Conservation (phyloP, 1,140 invertebrate species). For the Cherax quadricarinatus region DNA sequence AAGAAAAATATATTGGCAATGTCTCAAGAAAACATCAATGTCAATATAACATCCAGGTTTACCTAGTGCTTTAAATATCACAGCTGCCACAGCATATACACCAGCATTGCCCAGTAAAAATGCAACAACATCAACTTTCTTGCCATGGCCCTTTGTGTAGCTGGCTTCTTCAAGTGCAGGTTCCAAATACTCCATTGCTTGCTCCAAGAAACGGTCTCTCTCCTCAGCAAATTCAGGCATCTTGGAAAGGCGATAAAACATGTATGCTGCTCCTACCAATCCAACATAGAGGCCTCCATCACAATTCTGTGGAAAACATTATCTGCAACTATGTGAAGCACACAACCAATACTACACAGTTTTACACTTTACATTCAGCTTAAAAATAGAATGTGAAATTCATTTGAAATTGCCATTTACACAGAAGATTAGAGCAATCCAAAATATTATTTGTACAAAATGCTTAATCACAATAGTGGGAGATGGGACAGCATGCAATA, state of each 20-base stretch:
- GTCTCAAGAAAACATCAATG: too few relatives aligned
- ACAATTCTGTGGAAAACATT: conserved; percentile 73
- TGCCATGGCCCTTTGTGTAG: conserved; percentile 22
- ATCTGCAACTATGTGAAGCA: too few relatives aligned
- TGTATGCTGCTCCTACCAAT: conserved; percentile 78
- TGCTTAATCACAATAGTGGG: too few relatives aligned
- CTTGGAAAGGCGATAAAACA: conserved; percentile 77
- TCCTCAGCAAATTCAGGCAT: conserved; percentile 74
- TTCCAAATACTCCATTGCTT: conserved; percentile 75
- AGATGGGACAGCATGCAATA: too few relatives aligned
- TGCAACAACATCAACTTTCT: conserved; percentile 74
- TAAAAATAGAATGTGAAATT: too few relatives aligned
- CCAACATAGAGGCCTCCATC: conserved; percentile 79
- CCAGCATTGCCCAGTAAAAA: conserved; percentile 79
- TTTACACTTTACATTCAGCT: too few relatives aligned
- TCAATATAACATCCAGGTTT: not conserved
- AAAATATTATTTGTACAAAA: too few relatives aligned
- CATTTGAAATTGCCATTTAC: too few relatives aligned
- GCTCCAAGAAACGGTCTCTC: conserved; percentile 74
- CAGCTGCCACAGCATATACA: conserved; percentile 76
- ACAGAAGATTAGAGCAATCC: too few relatives aligned
- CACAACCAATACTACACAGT: too few relatives aligned
- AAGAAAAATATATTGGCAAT: too few relatives aligned
- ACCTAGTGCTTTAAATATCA: conserved; percentile 55
- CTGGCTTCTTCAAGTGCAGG: conserved; percentile 74